Evolutionary conservation across 2,113 vertebrate species (phyloP), one percentile per base, ranked within the genome.

Genomic region (Campylomormyrus tamandua): DNA sequence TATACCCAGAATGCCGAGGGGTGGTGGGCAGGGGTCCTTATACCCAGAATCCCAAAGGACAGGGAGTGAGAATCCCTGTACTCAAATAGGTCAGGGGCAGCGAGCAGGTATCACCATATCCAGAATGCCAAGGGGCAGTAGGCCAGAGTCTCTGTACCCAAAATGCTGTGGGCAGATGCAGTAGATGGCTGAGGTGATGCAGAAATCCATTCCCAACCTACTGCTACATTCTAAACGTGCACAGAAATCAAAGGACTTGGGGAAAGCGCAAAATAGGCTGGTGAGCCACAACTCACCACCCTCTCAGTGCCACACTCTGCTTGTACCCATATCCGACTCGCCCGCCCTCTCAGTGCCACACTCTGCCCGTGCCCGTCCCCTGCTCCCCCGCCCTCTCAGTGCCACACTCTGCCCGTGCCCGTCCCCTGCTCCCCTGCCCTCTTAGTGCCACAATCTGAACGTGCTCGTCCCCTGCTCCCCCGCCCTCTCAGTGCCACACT

Each of bases 181-280:
- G 5, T 70, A 13, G 62, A 70, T 27, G 9, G 11, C 27, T 74
- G 66, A 35, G 31, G 31, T 74, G 66, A 31, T 35, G 66, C 66
- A 74, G 66, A 31, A 27, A 74, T 48, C 91, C 90, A 92, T 93
- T 94, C 93, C 92, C 90, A 91, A 91, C 92, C 93, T 93, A 90
- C 94, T 94, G 93, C 94, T 95, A 93, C 93, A 94, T 94, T 92
- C 93, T 91, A 94, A 92, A 96, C 94, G 95, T 96, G 96, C 88
- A 80, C 92, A 88, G 95, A 95, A 95, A 95, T 92, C 95, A 92
- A 96, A 96, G 94, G 93, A 94, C 93, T 91, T 92, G 66, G 87
- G 89, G 92, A 89, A 90, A 83, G 92, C 94, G 95, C 96, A 93
- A 96, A 96, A 96, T 96, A 96, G 94, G 92, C 46, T 53, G 35